Evolutionary conservation across 2,113 vertebrate genomes (phyloP), one percentile per base, ranked within the genome.

Genomic region (Vireo altiloquus): DNA sequence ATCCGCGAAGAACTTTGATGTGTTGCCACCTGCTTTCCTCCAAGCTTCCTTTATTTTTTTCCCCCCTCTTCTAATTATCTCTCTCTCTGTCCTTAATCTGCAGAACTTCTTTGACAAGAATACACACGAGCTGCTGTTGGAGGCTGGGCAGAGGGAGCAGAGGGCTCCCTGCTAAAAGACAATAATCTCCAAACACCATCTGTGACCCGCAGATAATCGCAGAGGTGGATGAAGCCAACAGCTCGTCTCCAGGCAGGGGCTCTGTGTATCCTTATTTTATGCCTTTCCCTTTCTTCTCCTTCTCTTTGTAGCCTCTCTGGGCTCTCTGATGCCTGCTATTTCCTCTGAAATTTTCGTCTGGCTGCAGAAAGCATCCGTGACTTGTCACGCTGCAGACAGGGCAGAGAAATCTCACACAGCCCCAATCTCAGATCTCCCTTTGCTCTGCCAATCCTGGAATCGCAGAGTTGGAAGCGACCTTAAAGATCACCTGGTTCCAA

Each of bases 1-100:
- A 5, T 33, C n/a, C 19, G 10, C 0, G 20, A 42, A 42, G 33
- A 70, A 46, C 8, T 24, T 60, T 0, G 3, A 6, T 5, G 37
- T 59, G 24, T 53, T 88, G 37, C 28, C 35, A n/a, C 20, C 74
- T 44, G 18, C 44, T 77, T 77, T 44, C 35, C 47, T 68, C 52
- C 44, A 60, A 56, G 16, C n/a, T 72, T 42, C 20, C n/a, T 72
- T n/a, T 44, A 4, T 60, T 68, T 84, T 84, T 10, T 10, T 0
- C 2, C 5, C 9, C 31, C 13, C 5, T 7, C 30, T 54, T 87
- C 40, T 40, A 60, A 76, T 79, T 59, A 6, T 81, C 50, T 70
- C 22, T 52, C 28, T 30, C 15, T n/a, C 9, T 60, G 11, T 40
- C 37, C 35, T 66, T 81, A n/a, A 90, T 37, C 76, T 89, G 42